Conservation (phyloP, 2,113 vertebrate genomes). For the Phrynosoma platyrhinos region DNA sequence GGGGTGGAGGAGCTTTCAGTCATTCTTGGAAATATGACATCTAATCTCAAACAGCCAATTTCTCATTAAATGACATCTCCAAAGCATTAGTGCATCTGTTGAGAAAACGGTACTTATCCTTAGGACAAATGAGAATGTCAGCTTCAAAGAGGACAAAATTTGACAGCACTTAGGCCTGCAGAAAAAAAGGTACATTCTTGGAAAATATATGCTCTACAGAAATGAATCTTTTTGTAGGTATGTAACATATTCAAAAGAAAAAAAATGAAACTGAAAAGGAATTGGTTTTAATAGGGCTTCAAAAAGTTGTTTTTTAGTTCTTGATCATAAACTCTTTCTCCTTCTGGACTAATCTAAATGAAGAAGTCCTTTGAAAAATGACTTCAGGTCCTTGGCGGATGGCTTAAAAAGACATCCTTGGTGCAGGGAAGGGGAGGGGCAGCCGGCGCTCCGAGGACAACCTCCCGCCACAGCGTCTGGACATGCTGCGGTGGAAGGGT, state of each 20-base stretch:
- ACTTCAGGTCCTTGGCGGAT: too few species aligned
- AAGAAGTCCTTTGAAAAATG: too few species aligned
- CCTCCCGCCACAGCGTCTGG: too few species aligned
- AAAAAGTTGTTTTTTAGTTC: constrained; percentile 13
- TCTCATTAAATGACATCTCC: constrained; percentile 70
- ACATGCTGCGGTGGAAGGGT: too few species aligned
- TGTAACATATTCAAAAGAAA: background rate
- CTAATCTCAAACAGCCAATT: constrained; percentile 58
- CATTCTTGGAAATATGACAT: constrained; percentile 57
- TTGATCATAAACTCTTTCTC: background rate
- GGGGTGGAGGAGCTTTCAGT: constrained; percentile 55
- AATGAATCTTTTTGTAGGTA: constrained; percentile 25
- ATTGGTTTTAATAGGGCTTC: too few species aligned
- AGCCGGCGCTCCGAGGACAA: too few species aligned
- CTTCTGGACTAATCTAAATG: background rate
- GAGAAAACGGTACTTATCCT: constrained; percentile 57
- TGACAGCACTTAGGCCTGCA: constrained; percentile 40
- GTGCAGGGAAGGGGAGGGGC: too few species aligned
- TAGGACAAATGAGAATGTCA: constrained; percentile 56
- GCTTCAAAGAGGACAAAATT: constrained; percentile 38
- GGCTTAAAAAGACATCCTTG: too few species aligned
- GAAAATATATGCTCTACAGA: constrained; percentile 15
- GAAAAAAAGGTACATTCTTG: background rate
- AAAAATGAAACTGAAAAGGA: too few species aligned
- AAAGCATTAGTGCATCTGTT: constrained; percentile 62